Conservation (phyloP, 2,888 invertebrate species). For the Pachycephus smyrnensis region DNA sequence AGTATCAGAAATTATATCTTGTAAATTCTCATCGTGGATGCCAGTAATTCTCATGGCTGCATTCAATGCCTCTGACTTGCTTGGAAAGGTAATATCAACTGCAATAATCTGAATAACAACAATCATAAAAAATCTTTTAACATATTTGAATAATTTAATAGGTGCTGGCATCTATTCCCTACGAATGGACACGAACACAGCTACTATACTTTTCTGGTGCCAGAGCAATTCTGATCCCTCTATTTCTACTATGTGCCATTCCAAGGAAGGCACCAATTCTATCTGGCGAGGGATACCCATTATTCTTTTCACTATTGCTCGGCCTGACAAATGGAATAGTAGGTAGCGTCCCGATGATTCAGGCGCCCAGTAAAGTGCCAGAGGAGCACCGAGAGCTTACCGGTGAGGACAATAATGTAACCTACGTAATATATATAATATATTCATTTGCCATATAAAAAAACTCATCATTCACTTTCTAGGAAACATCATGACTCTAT, state of each 20-base stretch:
- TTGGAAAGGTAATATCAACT: slow-evolving; percentile 78
- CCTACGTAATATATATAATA: slow-evolving; percentile 9
- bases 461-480: slow-evolving; percentile 42
- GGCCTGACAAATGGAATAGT: slow-evolving; percentile 90
- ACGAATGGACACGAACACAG: slow-evolving; percentile 86
- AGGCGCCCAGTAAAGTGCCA: slow-evolving; percentile 88
- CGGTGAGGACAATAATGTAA: slow-evolving; percentile 68
- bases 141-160: slow-evolving; percentile 50
- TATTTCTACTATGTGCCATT: slow-evolving; percentile 84
- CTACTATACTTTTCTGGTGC: slow-evolving; percentile 80
- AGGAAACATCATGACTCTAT: slow-evolving; percentile 94
- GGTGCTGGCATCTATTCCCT: slow-evolving; percentile 83
- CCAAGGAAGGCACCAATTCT: slow-evolving; percentile 83
- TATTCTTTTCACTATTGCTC: slow-evolving; percentile 76
- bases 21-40: slow-evolving; percentile 88
- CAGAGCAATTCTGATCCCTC: slow-evolving; percentile 82
- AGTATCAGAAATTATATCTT: slow-evolving; percentile 88
- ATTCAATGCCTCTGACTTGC: slow-evolving; percentile 88
- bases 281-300: slow-evolving; percentile 74
- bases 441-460: not conserved
- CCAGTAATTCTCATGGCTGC: slow-evolving; percentile 90
- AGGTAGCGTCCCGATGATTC: slow-evolving; percentile 93
- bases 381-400: slow-evolving; percentile 89
- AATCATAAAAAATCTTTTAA: slow-evolving; percentile 4
- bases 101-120: not conserved